A percentile compares a stretch with the other conserved stretches of the same genome.
Conservation (phyloP, 2,113 vertebrate species). For the Orycteropus afer region DNA sequence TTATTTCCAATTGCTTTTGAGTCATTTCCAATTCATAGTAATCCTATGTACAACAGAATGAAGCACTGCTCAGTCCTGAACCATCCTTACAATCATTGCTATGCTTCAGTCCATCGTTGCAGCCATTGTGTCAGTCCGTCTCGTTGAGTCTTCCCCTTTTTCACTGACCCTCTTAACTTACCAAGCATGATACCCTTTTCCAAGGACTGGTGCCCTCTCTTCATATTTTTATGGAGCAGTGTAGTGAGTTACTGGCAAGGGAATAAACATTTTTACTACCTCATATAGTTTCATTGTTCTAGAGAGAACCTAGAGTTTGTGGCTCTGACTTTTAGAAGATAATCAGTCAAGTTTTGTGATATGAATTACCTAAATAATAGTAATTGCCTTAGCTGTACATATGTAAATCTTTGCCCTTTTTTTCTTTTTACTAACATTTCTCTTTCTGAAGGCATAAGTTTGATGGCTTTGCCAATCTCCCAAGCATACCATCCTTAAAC, state of each 20-base stretch:
- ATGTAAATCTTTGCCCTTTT: conserved; percentile 7
- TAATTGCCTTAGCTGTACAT: not conserved
- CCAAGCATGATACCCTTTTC: too few relatives aligned
- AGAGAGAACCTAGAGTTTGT: not conserved
- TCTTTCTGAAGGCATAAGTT: conserved; percentile 31
- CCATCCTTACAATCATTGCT: too few relatives aligned
- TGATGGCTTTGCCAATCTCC: not conserved
- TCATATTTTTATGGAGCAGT: not conserved
- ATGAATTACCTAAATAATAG: conserved; percentile 6
- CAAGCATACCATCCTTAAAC: not conserved
- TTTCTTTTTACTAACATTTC: conserved; percentile 1
- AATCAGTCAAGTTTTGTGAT: not conserved
- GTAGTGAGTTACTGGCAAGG: conserved; percentile 33
- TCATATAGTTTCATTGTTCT: conserved; percentile 12
- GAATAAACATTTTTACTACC: conserved; percentile 36
- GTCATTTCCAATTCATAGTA: too few relatives aligned
- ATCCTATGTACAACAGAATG: too few relatives aligned
- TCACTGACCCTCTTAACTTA: too few relatives aligned
- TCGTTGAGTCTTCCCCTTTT: too few relatives aligned
- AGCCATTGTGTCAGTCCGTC: too few relatives aligned
- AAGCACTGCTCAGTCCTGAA: too few relatives aligned
- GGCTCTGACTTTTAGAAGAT: not conserved
- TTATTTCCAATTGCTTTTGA: too few relatives aligned
- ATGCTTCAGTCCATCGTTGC: too few relatives aligned
- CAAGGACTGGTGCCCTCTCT: too few relatives aligned